Conservation (phyloP, 2,113 vertebrate genomes). For the Equus quagga region DNA sequence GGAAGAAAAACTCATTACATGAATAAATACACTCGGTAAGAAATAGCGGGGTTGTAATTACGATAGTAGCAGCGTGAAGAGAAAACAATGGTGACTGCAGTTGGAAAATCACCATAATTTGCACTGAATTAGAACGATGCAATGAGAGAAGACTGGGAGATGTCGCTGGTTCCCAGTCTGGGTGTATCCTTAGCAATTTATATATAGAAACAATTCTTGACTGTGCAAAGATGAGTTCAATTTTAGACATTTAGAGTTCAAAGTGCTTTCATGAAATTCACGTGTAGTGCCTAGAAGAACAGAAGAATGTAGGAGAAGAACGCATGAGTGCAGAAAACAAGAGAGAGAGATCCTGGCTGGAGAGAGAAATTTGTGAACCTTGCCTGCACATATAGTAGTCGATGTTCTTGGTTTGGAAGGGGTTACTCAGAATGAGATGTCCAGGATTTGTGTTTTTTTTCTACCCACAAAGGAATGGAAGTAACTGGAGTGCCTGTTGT, state of each 20-base stretch:
- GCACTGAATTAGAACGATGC: not conserved
- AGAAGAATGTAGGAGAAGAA: no score
- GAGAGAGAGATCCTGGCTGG: rapidly evolving
- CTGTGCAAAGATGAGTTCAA: not conserved
- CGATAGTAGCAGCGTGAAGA: rapidly evolving
- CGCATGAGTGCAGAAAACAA: rapidly evolving
- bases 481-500: rapidly evolving
- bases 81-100: not conserved
- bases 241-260: not conserved
- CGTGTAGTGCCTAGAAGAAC: not conserved
- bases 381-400: rapidly evolving
- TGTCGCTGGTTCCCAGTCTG: rapidly evolving
- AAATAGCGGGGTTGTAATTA: not conserved
- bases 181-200: no score
- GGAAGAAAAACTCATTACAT: not conserved
- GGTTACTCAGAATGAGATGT: not conserved
- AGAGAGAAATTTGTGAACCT: not conserved
- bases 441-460: not conserved
- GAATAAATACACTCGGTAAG: not conserved
- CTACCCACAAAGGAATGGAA: not conserved
- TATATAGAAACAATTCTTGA: rapidly evolving
- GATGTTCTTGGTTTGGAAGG: not conserved
- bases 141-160: not conserved
- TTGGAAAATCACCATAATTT: not conserved
- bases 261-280: not conserved